Evolutionary conservation across 2,888 invertebrate genomes (phyloP), one percentile per base, ranked within the genome.

Genomic region (Athalia cordata): DNA sequence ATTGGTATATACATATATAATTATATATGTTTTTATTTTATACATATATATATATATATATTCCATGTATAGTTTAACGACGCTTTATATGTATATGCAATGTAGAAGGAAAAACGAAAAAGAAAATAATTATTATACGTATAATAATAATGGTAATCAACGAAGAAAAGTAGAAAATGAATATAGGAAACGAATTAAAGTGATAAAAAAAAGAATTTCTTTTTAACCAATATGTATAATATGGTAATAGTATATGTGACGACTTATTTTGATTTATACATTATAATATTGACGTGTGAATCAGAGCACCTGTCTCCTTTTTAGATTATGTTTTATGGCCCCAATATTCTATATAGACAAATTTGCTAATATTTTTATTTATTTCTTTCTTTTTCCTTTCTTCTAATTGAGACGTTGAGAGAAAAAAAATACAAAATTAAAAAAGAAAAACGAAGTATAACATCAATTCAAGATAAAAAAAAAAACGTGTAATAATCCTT

Each of bases 321-420:
- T 81, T 86, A 87, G 88, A 88, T 88, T 88, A 87, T 87, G 87
- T 88, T 87, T 87, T 83, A 82, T 88, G 88, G 88, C 88, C 88
- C 87, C 88, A 86, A 87, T 87, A 87, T 85, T 87, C 86, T 86
- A 86, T 84, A 86, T 77, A 84, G 84, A 86, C 81, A 70, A 64
- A 55, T 55, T 68, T 68, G n/a, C 9, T 65, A 29, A 15, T 52
- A 52, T 52, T 29, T 11, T 52, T 68, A 29, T 15, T 13, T n/a
- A n/a, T 61, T 61, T 61, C 47, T 45, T 15, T 15, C 11, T 57
- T 49, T 13, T 67, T 13, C 13, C 47, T 68, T 76, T 70, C 49
- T 59, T 74, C 45, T 61, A 61, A 74, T 49, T 55, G 43, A 74
- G 74, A 74, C 49, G 50, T 55, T 57, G 45, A 70, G 49, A 49